These are phyloP conservation scores for Adelphocoris suturalis DNA, from an alignment of 2,888 invertebrate species.

Conservation along the genomic window DNA sequence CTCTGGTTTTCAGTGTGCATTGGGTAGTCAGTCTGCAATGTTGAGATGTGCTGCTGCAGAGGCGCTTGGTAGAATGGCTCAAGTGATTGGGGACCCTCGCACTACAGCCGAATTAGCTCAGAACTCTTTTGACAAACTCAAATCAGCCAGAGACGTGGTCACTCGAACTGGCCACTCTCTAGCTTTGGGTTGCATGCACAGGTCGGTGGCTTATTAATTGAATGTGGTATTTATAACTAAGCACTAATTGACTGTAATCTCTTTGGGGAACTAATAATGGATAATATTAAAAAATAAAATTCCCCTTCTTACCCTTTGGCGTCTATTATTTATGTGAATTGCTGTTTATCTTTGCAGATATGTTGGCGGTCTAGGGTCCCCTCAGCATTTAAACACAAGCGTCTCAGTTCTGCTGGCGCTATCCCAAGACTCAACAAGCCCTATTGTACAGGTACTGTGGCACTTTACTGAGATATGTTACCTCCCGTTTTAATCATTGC, in stretches of 20 bases:
- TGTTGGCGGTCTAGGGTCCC: conserved; percentile 96
- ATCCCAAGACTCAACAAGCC: conserved; percentile 95
- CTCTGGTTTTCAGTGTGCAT: conserved; percentile 81
- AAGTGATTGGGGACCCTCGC: conserved; percentile 91
- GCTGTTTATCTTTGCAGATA: conserved; percentile 79
- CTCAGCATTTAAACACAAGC: conserved; percentile 95
- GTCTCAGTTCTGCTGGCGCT: conserved; percentile 95
- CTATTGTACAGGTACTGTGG: conserved; percentile 93
- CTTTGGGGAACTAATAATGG: too few species aligned
- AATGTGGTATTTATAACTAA: too few species aligned
- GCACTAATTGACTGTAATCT: too few species aligned
- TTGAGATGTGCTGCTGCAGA: conserved; percentile 97
- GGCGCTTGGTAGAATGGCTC: conserved; percentile 94
- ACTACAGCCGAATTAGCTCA: conserved; percentile 94
- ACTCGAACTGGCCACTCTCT: conserved; percentile 92
- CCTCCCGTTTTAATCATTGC: neutral
- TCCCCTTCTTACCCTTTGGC: too few species aligned
- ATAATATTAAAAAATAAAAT: too few species aligned
- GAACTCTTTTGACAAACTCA: conserved; percentile 92
- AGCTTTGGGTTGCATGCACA: conserved; percentile 96
- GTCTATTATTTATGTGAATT: too few species aligned
- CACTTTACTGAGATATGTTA: conserved; percentile 8
- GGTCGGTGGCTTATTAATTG: conserved; percentile 77
- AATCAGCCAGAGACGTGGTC: conserved; percentile 91
- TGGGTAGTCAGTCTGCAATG: conserved; percentile 87